Evolutionary conservation across 2,113 vertebrate species (phyloP), one percentile per base, ranked within the genome.

Genomic region (Sapajus apella): DNA sequence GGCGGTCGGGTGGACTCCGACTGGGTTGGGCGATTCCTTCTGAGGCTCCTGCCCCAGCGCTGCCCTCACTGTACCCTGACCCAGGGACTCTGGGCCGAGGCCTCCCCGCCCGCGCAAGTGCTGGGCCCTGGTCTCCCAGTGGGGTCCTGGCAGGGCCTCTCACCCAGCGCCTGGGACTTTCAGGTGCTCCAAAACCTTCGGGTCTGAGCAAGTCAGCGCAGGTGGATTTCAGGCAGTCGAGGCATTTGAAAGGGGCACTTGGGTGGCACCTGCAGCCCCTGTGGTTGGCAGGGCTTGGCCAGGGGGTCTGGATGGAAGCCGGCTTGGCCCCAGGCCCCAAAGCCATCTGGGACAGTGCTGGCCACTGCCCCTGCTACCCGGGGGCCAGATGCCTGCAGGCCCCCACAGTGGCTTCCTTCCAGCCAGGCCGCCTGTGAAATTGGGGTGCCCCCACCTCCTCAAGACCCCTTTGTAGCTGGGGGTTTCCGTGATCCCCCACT

Each of bases 1-100:
- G 11, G 61, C 27, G 5, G 61, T 30, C 27, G 27, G 27, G 61
- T 64, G 61, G 12, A 64, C 61, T 64, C 61, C 5, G 27, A 27
- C 61, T 64, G 61, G 61, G 61, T 64, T 64, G 12, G 12, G 12
- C 2, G 93, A 85, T 87, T 20, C 79, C 76, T 93, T 73, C 96
- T 10, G 84, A 77, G 84, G 72, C 70, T 75, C 17, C 50, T 13
- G 0, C 56, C 21, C 55, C 45, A 66, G 66, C 20, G 81, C 47
- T 98, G 91, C 97, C 87, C 93, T 50, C 25, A 7, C 47, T 35
- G 30, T 1, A 18, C 47, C 0, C 9, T 4, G 50, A 37, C 13
- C 30, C 30, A 27, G 82, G 84, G 55, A 27, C 14, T 40, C 20
- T 2, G 5, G 52, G 35, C 45, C 20, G 30, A 11, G 2, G 7